Base-by-base conservation (phyloP, 1,140 invertebrate genomes). In the Caenorhabditis tropicalis region DNA sequence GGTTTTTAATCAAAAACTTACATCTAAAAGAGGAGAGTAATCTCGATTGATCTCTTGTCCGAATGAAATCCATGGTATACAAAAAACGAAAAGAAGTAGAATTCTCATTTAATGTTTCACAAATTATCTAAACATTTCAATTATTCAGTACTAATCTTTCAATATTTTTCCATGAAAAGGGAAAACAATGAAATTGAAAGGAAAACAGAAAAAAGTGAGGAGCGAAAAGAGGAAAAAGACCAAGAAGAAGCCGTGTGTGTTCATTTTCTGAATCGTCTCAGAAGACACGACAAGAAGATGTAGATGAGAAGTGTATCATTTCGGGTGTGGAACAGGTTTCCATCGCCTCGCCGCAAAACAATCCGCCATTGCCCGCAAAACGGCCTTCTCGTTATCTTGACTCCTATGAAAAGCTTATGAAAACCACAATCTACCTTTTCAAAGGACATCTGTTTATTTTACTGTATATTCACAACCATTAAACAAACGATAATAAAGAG, bases 11-110 rank as follows among this genome's bases (percentile, higher is more conserved):
- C 24, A 21, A 56, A n/a, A 56, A 31, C 82, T 82, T 21, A 82
- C 82, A 70, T 82, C 82, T 2, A 82, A 21, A 48, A 82, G 82
- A 19, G 82, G 82, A 16, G 82, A 82, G 39, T 82, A 82, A 39
- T 82, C 82, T 46, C 58, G 33, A 10, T 70, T 60, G 36, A 65
- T 65, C 39, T 82, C 39, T 56, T 82, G 82, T 70, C 58, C 82
- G n/a, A 0, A 10, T 31, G 21, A 39, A 74, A 82, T 9, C 29
- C 82, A 48, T 70, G 53, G 53, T 43, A 53, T 39, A 24, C 31
- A 56, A 16, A 43, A 70, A 9, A 19, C 33, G 31, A 82, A 51
- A 29, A 82, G 46, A 6, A 70, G 29, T 29, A 82, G 7, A 24
- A 74, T 36, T 74, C 33, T 12, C 65, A 74, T 74, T 29, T n/a